phyloP scores from a whole-genome alignment of 2,113 vertebrate species.

The Trogon surrucura region DNA sequence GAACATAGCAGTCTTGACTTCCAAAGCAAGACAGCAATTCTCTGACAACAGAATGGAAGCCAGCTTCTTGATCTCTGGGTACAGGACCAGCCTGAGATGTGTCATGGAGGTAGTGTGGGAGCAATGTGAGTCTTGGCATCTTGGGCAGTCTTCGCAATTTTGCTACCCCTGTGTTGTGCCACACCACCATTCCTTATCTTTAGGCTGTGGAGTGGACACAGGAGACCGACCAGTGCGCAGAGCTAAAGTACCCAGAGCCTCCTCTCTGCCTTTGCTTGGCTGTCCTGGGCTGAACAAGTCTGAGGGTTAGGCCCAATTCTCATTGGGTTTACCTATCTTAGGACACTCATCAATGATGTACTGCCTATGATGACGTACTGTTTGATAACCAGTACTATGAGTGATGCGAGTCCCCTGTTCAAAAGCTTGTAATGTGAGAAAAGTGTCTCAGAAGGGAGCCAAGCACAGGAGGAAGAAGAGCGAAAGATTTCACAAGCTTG shows the following conservation, averaged over 20 bases:
- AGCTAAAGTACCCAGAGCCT: background rate
- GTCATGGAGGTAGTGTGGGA: too few species aligned
- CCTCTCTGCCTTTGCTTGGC: background rate
- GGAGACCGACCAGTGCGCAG: accelerated
- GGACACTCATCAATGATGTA: accelerated
- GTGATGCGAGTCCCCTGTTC: background rate
- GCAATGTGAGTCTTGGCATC: too few species aligned
- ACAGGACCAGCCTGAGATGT: background rate
- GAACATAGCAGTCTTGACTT: background rate
- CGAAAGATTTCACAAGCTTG: background rate
- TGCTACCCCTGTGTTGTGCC: too few species aligned
- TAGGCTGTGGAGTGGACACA: too few species aligned
- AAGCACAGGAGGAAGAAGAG: background rate
- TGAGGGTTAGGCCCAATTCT: background rate
- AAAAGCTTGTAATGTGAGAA: background rate
- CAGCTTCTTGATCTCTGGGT: background rate
- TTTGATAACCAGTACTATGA: background rate
- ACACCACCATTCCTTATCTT: too few species aligned
- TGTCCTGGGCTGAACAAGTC: background rate
- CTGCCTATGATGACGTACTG: background rate
- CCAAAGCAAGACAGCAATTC: background rate
- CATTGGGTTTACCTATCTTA: background rate
- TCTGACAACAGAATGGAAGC: background rate
- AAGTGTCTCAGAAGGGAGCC: background rate
- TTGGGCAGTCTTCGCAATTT: too few species aligned